phyloP scores from a whole-genome alignment of 2,113 vertebrate genomes.

The Ammospiza caudacuta region DNA sequence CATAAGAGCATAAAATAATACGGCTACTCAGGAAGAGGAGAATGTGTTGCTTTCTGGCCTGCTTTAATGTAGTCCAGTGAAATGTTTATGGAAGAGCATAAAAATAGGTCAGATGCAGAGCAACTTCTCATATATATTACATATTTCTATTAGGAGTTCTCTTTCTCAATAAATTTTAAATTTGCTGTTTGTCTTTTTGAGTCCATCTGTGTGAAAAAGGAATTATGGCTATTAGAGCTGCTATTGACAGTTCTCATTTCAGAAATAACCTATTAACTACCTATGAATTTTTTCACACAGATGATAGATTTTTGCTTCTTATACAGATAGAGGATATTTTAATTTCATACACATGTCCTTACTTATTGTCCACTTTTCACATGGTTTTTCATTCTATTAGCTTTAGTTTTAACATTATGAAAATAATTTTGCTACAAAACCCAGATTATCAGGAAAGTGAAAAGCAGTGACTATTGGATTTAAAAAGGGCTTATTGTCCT shows the following conservation, averaged over 20 bases:
- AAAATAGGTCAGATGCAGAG: background rate
- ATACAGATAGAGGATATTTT: background rate
- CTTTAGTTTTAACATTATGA: background rate
- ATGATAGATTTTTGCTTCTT: background rate
- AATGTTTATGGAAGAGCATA: background rate
- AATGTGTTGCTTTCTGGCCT: background rate
- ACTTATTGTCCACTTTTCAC: background rate
- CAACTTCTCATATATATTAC: background rate
- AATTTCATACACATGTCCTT: background rate
- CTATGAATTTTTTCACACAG: background rate
- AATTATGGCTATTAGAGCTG: background rate
- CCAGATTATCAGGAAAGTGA: background rate
- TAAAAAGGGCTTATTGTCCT: background rate
- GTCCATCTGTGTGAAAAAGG: background rate
- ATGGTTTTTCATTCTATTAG: background rate
- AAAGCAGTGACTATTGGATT: background rate
- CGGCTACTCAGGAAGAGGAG: background rate
- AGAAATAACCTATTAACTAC: background rate
- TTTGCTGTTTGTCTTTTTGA: background rate
- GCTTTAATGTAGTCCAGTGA: background rate
- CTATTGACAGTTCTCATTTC: background rate
- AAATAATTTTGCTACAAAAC: background rate
- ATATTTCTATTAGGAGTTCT: background rate
- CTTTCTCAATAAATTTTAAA: background rate
- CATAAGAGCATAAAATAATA: background rate